These are phyloP conservation scores for Trichechus manatus DNA, from an alignment of 2,113 vertebrate genomes.

Conservation along the genomic window DNA sequence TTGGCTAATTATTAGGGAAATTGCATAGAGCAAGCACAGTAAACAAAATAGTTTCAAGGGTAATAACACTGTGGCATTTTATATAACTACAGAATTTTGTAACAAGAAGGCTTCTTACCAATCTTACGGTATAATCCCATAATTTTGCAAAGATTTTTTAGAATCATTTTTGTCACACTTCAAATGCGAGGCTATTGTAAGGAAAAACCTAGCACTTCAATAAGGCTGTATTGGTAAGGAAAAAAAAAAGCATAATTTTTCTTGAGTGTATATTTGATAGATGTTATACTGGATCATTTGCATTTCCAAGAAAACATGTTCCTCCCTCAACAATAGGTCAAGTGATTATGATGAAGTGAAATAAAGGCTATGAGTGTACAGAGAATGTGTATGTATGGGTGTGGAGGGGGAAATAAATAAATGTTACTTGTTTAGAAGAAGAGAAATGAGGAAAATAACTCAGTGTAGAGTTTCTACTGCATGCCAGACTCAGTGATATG, in stretches of 20 bases:
- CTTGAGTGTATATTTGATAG: not conserved
- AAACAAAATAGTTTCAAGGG: slow-evolving; percentile 74
- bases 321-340: slow-evolving; percentile 55
- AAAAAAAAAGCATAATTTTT: slow-evolving; percentile 39
- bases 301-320: slow-evolving; percentile 57
- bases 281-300: not conserved
- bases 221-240: not conserved
- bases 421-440: slow-evolving; percentile 50
- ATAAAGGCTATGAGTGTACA: not conserved
- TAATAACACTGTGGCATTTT: slow-evolving; percentile 61
- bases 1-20: slow-evolving; percentile 75
- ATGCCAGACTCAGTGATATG: not conserved
- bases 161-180: slow-evolving; percentile 54
- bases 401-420: slow-evolving; percentile 40
- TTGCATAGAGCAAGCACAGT: slow-evolving; percentile 39
- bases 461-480: slow-evolving; percentile 51
- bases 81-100: slow-evolving; percentile 54
- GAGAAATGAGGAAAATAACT: slow-evolving; percentile 76
- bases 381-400: not conserved
- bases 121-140: not conserved
- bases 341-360: slow-evolving; percentile 67
- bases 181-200: slow-evolving; percentile 24
- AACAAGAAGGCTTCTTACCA: slow-evolving; percentile 41
- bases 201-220: not conserved
- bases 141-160: slow-evolving; percentile 66